These are phyloP conservation scores for Hypena proboscidalis DNA, from an alignment of 2,888 invertebrate genomes.

Conservation along the genomic window DNA sequence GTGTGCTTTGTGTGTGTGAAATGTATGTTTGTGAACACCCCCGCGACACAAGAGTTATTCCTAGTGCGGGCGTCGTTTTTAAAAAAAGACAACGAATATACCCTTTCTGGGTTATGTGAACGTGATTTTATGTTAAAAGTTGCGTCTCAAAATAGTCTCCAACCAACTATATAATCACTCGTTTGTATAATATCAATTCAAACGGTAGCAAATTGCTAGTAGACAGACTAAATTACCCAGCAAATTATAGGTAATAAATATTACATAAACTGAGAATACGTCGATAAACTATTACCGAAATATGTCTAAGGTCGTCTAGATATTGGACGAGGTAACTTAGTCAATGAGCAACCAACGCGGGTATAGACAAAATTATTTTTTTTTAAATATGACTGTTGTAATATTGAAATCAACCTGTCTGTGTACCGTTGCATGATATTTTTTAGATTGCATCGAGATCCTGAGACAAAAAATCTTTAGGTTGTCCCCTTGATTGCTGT, in stretches of 20 bases:
- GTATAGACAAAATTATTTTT: too few species aligned
- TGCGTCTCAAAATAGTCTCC: too few species aligned
- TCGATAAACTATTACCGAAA: constrained; percentile 22
- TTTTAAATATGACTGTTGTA: too few species aligned
- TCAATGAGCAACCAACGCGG: constrained; percentile 43
- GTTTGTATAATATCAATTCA: not conserved
- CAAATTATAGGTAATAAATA: constrained; percentile 7
- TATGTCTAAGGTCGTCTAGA: constrained; percentile 48
- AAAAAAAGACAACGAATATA: too few species aligned
- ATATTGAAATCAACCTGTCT: constrained; percentile 63
- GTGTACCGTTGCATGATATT: constrained; percentile 70
- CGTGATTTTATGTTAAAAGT: too few species aligned
- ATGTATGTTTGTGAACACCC: too few species aligned
- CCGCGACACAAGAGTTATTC: too few species aligned
- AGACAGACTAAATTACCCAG: not conserved
- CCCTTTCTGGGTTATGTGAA: too few species aligned
- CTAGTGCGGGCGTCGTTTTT: too few species aligned
- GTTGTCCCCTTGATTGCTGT: too few species aligned
- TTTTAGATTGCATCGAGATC: constrained; percentile 57
- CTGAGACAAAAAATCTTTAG: constrained; percentile 43
- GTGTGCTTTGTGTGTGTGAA: too few species aligned
- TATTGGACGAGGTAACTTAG: constrained; percentile 11
- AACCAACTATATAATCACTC: too few species aligned
- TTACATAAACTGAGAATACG: constrained; percentile 12
- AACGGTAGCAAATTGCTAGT: not conserved